Evolutionary conservation across 2,797 vertebrate species (phyloP).

Genomic region (Falco cherrug): DNA sequence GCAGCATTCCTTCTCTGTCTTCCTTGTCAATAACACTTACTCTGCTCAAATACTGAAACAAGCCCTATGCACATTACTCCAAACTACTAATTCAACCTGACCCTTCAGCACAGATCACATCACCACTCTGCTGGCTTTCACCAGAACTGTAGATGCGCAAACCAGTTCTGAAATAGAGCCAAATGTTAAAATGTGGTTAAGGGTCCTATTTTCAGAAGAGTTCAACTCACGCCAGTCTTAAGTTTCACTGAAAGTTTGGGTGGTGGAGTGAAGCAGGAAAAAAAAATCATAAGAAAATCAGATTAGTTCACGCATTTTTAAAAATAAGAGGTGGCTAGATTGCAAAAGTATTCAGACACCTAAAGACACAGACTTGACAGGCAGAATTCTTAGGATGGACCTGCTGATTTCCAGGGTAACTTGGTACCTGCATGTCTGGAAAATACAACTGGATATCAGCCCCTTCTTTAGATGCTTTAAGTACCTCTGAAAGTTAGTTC

Average conservation of each 20-base stretch:
- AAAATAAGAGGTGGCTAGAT: neutral
- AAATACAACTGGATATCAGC: neutral
- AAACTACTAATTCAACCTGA: neutral
- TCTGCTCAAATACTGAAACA: neutral
- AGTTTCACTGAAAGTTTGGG: neutral
- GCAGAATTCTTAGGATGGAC: neutral
- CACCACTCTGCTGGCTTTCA: neutral
- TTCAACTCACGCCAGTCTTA: neutral
- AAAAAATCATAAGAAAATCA: neutral
- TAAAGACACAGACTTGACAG: neutral
- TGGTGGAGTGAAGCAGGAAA: neutral
- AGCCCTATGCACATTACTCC: neutral
- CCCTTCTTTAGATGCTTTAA: neutral
- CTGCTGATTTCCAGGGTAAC: neutral
- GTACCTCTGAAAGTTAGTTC: neutral
- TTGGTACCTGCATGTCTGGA: neutral
- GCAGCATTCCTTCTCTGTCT: neutral
- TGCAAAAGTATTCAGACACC: neutral
- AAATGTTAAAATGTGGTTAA: neutral
- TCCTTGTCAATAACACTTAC: neutral
- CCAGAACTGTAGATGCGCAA: neutral
- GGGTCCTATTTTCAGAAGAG: neutral
- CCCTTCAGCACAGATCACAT: neutral
- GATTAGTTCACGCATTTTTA: neutral
- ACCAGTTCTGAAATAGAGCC: neutral